Evolutionary conservation across 2,797 vertebrate species (phyloP), one percentile per base, ranked within the genome.

Genomic region (Acipenser oxyrinchus): DNA sequence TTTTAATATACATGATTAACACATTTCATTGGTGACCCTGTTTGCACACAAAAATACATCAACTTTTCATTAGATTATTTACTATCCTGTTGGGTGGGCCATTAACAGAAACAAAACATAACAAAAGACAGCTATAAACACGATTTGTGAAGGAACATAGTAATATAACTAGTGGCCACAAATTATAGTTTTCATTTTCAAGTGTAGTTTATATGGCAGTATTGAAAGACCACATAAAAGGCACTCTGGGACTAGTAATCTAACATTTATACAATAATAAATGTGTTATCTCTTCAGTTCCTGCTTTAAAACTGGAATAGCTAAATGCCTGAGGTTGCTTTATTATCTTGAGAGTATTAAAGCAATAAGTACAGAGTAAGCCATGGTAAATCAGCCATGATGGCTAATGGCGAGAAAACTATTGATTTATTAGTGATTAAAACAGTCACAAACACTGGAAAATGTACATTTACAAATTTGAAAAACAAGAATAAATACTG

Each of bases 271-370:
- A 83, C 81, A 88, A 87, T 71, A 74, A 71, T 72, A 67, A 66
- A 69, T 71, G 66, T 75, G 70, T 69, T 67, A 74, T 72, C 69
- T 85, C 83, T 74, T 80, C 75, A 73, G 75, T 75, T 78, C 80
- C 72, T 75, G 81, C 72, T 78, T 85, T 83, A 84, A 85, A 81
- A 79, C 82, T 83, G 83, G 84, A 87, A 89, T 86, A 85, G 83
- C 80, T 80, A 80, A 76, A 81, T 77, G 84, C 81, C 82, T 65
- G 69, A 79, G 81, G 85, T 80, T 81, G 73, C 77, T 83, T 86
- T 86, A 86, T 81, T 82, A 68, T 77, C 74, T 75, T 84, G 82
- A 75, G 81, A 82, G 85, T 82, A 80, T 67, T 76, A 72, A 63
- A 70, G 73, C 78, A 77, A 84, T 80, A 81, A 82, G 81, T 82